phyloP scores from a whole-genome alignment of 2,797 vertebrate genomes.

The Anabas testudineus region DNA sequence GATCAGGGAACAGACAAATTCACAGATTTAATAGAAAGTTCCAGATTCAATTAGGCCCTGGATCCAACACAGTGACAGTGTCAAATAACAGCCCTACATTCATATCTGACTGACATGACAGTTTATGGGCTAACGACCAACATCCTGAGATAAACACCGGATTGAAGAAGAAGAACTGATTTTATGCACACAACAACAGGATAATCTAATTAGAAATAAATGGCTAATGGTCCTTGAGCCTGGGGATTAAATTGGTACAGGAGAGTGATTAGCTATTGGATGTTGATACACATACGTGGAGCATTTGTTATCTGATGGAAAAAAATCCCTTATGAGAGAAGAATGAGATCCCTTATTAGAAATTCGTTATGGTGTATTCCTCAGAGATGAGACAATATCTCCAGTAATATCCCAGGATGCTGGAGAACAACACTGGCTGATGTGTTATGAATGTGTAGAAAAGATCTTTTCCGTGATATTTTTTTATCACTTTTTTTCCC shows the following conservation, averaged over 20 bases:
- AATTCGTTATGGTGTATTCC: background rate
- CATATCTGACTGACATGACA: background rate
- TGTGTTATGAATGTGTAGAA: slow-evolving; percentile 6
- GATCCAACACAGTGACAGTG: background rate
- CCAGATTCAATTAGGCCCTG: background rate
- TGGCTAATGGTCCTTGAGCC: background rate
- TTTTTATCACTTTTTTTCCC: too few relatives aligned
- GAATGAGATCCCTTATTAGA: slow-evolving; percentile 19
- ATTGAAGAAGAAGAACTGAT: background rate
- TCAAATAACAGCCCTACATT: background rate
- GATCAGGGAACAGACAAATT: background rate
- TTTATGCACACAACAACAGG: background rate
- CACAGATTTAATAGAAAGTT: background rate
- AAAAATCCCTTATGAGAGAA: background rate
- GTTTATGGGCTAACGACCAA: background rate
- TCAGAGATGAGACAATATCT: background rate
- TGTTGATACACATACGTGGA: background rate
- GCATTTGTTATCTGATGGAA: background rate
- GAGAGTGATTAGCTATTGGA: slow-evolving; percentile 1
- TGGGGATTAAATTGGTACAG: background rate
- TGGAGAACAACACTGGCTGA: slow-evolving; percentile 3
- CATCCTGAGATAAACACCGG: background rate
- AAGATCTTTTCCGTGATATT: slow-evolving; percentile 14
- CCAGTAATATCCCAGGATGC: background rate
- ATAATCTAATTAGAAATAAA: slow-evolving; percentile 19